Evolutionary conservation across 2,888 invertebrate genomes (phyloP).

Genomic region (Petrolisthes cinctipes): DNA sequence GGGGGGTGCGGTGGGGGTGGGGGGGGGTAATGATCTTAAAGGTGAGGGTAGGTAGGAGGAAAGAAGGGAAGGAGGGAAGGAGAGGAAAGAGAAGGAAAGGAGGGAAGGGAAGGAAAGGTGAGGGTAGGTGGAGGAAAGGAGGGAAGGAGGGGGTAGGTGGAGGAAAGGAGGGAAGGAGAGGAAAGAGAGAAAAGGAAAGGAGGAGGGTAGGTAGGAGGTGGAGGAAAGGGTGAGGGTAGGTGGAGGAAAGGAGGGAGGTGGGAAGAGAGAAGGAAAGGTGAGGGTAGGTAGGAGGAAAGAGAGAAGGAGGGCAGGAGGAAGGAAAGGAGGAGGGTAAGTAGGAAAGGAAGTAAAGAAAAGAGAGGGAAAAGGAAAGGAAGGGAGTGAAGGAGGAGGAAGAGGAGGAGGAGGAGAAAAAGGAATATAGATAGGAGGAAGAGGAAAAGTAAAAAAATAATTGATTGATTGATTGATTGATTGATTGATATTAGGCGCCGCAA

Average conservation of each 20-base stretch:
- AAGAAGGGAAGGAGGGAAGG: not conserved
- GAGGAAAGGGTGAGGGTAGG: not conserved
- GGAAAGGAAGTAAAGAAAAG: not conserved
- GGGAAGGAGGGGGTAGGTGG: not conserved
- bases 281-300: not conserved
- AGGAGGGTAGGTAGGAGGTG: not conserved
- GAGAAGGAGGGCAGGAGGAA: conserved; percentile 6
- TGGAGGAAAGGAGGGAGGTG: not conserved
- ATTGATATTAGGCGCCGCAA: not conserved
- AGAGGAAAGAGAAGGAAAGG: not conserved
- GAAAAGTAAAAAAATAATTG: not conserved
- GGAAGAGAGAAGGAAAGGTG: not conserved
- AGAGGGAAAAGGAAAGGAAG: not conserved
- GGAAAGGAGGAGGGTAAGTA: not conserved
- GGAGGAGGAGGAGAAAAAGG: not conserved
- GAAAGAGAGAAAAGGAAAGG: not conserved
- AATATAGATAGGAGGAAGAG: not conserved
- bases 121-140: not conserved
- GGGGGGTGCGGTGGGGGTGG: not conserved
- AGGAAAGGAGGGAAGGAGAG: not conserved
- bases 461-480: too few relatives aligned
- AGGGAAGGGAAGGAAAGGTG: not conserved
- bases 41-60: not conserved
- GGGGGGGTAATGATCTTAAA: not conserved
- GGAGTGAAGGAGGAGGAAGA: not conserved